Conservation (phyloP, 2,797 vertebrate genomes). For the Poeciliopsis paucimaculata region DNA sequence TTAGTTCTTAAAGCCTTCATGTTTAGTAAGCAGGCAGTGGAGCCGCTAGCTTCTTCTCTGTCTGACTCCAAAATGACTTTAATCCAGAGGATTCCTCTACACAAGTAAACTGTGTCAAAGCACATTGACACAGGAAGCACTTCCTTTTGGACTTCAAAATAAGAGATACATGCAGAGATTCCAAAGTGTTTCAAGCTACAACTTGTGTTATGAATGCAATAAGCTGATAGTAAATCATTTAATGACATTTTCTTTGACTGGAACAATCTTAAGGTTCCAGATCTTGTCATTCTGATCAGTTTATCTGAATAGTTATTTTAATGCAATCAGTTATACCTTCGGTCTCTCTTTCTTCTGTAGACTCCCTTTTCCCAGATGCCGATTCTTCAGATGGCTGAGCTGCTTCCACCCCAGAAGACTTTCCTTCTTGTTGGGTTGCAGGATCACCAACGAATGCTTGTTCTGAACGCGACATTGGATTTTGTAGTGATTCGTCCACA, state of each 20-base stretch:
- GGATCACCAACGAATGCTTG: neutral
- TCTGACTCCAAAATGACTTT: neutral
- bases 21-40: neutral
- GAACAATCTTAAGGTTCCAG: neutral
- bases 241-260: neutral
- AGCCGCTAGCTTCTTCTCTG: neutral
- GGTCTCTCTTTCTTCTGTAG: constrained; percentile 27
- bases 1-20: neutral
- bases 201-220: neutral
- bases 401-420: constrained; percentile 18
- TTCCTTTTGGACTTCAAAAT: neutral
- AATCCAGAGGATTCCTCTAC: neutral
- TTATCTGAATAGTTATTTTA: neutral
- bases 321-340: constrained; percentile 48
- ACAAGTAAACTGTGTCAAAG: neutral
- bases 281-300: neutral
- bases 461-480: constrained; percentile 17
- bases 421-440: constrained; percentile 7
- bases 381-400: neutral
- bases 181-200: neutral
- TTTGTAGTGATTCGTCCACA: constrained; percentile 20
- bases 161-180: neutral
- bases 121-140: neutral
- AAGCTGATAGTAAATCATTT: neutral
- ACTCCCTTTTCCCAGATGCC: constrained; percentile 25